Evolutionary conservation across 2,888 invertebrate genomes (phyloP).

Genomic region (Pammene fasciana): DNA sequence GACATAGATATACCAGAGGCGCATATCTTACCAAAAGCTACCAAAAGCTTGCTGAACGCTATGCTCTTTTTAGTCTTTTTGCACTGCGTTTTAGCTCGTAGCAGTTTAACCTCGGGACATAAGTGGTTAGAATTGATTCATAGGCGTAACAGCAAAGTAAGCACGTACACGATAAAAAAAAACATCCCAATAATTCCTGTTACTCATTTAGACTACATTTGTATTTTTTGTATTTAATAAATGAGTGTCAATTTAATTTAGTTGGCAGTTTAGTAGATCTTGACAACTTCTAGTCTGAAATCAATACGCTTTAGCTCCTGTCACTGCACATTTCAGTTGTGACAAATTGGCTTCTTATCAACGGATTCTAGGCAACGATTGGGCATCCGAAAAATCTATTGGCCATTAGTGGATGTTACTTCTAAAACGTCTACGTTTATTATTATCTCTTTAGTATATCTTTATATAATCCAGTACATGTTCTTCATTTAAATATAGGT

Average conservation of each 20-base stretch:
- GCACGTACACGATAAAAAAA: no score
- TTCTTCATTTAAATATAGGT: neutral
- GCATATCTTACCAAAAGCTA: no score
- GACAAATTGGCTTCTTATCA: constrained; percentile 30
- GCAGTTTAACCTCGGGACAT: no score
- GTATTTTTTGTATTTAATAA: no score
- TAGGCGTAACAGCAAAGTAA: no score
- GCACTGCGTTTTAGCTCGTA: no score
- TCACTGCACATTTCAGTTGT: constrained; percentile 13
- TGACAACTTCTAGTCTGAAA: constrained; percentile 7
- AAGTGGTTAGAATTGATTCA: no score
- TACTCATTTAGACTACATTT: no score
- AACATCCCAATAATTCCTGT: no score
- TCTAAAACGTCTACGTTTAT: constrained; percentile 20
- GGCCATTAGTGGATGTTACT: constrained; percentile 21
- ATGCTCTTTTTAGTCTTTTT: no score
- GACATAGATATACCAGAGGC: no score
- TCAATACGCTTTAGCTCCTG: neutral
- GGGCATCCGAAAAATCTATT: constrained; percentile 21
- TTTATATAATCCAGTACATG: neutral
- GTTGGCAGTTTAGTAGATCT: constrained; percentile 1
- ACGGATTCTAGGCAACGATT: constrained; percentile 23
- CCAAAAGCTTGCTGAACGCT: no score
- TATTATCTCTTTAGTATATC: constrained; percentile 4
- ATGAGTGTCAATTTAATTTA: neutral